Evolutionary conservation across 2,113 vertebrate genomes (phyloP), one percentile per base, ranked within the genome.

Genomic region (Rhinopomastus cyanomelas): DNA sequence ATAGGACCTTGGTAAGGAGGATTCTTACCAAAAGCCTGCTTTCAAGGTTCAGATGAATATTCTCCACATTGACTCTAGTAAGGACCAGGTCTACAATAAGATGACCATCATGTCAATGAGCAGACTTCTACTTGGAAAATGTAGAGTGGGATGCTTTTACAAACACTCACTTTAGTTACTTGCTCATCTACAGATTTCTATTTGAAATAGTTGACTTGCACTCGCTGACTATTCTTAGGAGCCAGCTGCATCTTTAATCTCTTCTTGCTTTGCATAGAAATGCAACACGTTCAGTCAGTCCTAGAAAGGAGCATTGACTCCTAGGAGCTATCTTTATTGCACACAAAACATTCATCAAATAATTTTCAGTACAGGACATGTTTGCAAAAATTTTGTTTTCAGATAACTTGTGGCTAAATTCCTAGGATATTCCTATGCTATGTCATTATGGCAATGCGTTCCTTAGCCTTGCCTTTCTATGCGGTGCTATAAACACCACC

Each of bases 331-430:
- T 83, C 79, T 87, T 2, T 77, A 59, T 20, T 80, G 56, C 76
- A 78, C 49, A 65, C 46, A 84, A 81, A 88, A 60, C 52, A 21
- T 39, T 81, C 61, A 61, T 81, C 49, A 72, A 92, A 81, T 84
- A 34, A 88, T 53, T 91, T 86, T 32, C 46, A 61, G 20, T 34
- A 10, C 30, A 53, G 65, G 87, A 61, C 22, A 7, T 66, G 34
- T 75, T 94, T 92, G 65, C 68, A 68, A 59, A 83, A 93, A 84
- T 20, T 85, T 86, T 90, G 67, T 92, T 91, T 94, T 65, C 69
- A 88, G 73, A 66, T 81, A 88, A 84, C 65, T 91, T 17, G 12
- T 42, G 49, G 15, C 53, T 88, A 75, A 73, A 62, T 85, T 82
- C 89, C 73, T 87, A 79, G 48, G 66, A 30, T 82, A 81, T 62